These are phyloP conservation scores for Caranx ignobilis DNA, from an alignment of 2,113 vertebrate species.

Conservation along the genomic window DNA sequence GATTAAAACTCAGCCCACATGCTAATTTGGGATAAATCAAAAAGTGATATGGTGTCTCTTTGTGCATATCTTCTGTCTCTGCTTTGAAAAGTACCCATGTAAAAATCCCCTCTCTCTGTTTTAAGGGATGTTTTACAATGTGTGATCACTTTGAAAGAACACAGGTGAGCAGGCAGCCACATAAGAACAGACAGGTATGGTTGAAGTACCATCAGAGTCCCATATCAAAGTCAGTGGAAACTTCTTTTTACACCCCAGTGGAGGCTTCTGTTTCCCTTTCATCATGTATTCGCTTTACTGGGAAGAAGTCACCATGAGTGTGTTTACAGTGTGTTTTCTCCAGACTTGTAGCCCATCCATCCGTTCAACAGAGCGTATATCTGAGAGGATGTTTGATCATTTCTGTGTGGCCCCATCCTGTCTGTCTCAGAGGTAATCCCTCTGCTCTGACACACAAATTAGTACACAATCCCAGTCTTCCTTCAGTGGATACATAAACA, in stretches of 20 bases:
- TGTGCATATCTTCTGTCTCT: neutral
- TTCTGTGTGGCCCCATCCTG: slow-evolving; percentile 65
- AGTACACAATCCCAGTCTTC: slow-evolving; percentile 56
- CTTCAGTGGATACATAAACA: slow-evolving; percentile 58
- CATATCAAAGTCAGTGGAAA: slow-evolving; percentile 68
- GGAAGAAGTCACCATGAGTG: slow-evolving; percentile 28
- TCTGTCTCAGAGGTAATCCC: slow-evolving; percentile 68
- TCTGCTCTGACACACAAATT: slow-evolving; percentile 55
- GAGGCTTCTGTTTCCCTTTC: slow-evolving; percentile 49
- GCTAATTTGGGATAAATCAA: slow-evolving; percentile 4
- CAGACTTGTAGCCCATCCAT: slow-evolving; percentile 22
- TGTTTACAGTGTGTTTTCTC: slow-evolving; percentile 31
- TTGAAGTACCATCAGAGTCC: slow-evolving; percentile 54
- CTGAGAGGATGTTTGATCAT: slow-evolving; percentile 67
- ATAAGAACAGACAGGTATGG: slow-evolving; percentile 53
- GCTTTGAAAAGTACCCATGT: slow-evolving; percentile 38
- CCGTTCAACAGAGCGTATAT: slow-evolving; percentile 44
- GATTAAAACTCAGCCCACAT: neutral
- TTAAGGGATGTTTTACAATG: slow-evolving; percentile 19
- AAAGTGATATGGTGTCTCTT: slow-evolving; percentile 2
- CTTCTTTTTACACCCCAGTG: slow-evolving; percentile 22
- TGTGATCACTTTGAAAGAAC: slow-evolving; percentile 49
- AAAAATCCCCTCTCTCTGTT: slow-evolving; percentile 32
- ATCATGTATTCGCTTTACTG: slow-evolving; percentile 63
- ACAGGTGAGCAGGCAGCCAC: slow-evolving; percentile 56